A percentile compares a stretch with the other conserved stretches of the same genome.
Conservation (phyloP, 2,797 vertebrate genomes). For the Pteronotus mesoamericanus region DNA sequence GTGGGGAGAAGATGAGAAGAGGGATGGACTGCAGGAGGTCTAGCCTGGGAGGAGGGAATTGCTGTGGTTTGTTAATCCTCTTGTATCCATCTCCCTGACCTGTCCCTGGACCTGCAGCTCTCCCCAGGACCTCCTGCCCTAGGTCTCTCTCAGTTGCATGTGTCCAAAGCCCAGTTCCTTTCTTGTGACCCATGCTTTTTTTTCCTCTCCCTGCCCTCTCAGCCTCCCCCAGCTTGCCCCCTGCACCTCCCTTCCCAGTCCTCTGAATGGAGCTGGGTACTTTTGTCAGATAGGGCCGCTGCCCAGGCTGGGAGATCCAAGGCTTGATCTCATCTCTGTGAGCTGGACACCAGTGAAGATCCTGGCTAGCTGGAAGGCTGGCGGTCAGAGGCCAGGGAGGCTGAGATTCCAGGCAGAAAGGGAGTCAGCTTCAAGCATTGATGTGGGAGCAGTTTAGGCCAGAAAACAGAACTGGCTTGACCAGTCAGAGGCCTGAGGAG, state of each 20-base stretch:
- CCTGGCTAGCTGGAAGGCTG: not conserved
- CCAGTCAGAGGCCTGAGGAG: not conserved
- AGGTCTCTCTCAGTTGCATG: not conserved
- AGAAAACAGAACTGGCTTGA: conserved; percentile 37
- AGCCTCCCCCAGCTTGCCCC: not conserved
- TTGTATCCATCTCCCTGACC: not conserved
- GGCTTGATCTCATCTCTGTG: not conserved
- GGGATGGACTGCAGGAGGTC: not conserved
- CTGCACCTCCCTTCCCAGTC: not conserved
- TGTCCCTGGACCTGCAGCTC: not conserved
- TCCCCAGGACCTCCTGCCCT: not conserved
- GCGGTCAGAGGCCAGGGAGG: not conserved
- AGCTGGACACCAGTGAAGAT: not conserved
- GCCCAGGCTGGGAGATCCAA: not conserved
- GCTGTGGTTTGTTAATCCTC: conserved; percentile 18
- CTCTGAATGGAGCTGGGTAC: not conserved
- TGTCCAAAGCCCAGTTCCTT: not conserved
- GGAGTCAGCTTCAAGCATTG: not conserved
- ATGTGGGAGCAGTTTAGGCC: not conserved
- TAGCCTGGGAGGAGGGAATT: not conserved
- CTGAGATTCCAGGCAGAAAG: not conserved
- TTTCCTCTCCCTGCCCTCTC: not conserved
- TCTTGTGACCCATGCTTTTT: not conserved
- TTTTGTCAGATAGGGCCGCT: not conserved
- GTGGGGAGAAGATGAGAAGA: not conserved